Evolutionary conservation across 2,888 invertebrate species (phyloP), one percentile per base, ranked within the genome.

Genomic region (Euplagia quadripunctaria): DNA sequence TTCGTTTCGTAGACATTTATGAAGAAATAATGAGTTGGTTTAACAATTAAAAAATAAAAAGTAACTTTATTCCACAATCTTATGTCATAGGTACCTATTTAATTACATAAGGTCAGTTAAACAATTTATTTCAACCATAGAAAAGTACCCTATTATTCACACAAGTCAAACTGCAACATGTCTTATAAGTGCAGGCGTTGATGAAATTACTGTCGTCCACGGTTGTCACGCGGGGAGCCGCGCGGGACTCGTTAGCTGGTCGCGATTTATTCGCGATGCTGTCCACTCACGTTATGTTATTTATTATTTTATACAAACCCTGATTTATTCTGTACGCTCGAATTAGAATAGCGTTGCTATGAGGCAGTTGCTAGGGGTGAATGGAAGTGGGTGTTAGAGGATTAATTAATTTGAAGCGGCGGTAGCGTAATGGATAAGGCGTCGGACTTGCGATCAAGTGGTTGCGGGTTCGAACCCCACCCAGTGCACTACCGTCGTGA

Each of bases 191-290:
- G 63, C 64, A 65, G 42, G 70, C 63, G 55, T 71, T 85, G 86
- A 88, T 87, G 84, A 86, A 88, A 88, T 88, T 87, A 86, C 80
- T 76, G 81, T 79, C 82, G 73, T 84, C 82, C 82, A 82, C 83
- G 85, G 82, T 75, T 85, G 87, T 87, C 87, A 76, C 72, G 74
- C 76, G 75, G 51, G 41, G 31, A 70, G 51, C 17, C 73, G 73
- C 73, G 68, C 75, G 76, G 79, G 75, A 80, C 88, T 88, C 88
- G 90, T 90, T 90, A 90, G 87, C 82, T 85, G 83, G 80, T 79
- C 71, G 88, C 86, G 86, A 90, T 90, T 90, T 90, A 89, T 90
- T 82, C 85, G 81, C 84, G 86, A 86, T 82, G 86, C 86, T 85
- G 87, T 88, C 88, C 81, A 82, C 79, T 82, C 85, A 82, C 84